phyloP scores from a whole-genome alignment of 2,113 vertebrate genomes.

The Stictonetta naevosa region DNA sequence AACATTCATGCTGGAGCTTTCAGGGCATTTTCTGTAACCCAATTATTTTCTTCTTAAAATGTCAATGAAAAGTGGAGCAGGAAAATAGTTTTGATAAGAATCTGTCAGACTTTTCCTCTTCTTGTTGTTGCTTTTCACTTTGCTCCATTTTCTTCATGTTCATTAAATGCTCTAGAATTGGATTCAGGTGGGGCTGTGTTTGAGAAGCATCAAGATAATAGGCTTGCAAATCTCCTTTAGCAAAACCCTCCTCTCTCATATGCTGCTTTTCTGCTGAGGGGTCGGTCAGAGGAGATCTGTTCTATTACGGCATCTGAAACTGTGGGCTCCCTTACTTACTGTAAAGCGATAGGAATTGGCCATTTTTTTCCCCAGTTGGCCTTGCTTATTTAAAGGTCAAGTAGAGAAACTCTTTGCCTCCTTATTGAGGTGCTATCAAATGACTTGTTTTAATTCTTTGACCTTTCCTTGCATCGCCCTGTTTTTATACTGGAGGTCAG shows the following conservation, averaged over 20 bases:
- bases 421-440: not conserved
- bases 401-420: not conserved
- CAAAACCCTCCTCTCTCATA: not conserved
- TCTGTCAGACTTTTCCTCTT: not conserved
- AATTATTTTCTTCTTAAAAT: conserved; percentile 32
- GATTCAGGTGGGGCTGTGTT: not conserved
- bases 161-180: not conserved
- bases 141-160: not conserved
- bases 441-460: not conserved
- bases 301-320: not conserved
- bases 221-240: conserved; percentile 8
- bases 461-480: not conserved
- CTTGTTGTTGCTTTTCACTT: not conserved
- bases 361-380: not conserved
- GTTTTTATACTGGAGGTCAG: not conserved
- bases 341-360: not conserved
- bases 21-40: not conserved
- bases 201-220: conserved; percentile 17
- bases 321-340: not conserved
- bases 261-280: not conserved
- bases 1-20: not conserved
- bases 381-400: conserved; percentile 1
- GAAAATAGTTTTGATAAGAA: not conserved
- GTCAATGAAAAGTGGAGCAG: conserved; percentile 30
- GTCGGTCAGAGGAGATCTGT: not conserved